A percentile compares a stretch with the other conserved stretches of the same genome.
These are phyloP conservation scores for Cladorhizidae sp. DNA, from an alignment of 37 sponge, comb jelly and placozoan species.

Conservation along the genomic window DNA sequence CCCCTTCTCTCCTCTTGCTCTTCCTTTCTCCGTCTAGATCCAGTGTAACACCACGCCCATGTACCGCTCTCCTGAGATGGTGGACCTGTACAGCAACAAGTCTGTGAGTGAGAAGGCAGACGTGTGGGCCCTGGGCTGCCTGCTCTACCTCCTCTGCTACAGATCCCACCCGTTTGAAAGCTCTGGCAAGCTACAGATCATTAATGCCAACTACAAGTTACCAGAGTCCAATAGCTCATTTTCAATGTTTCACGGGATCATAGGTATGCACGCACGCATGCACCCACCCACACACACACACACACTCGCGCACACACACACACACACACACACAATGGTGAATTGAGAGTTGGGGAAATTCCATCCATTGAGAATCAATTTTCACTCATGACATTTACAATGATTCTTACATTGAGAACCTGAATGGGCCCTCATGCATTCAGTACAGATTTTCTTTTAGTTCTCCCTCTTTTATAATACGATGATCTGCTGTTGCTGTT, in stretches of 20 bases:
- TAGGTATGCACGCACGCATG: constrained; percentile 61
- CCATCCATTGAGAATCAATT: background rate
- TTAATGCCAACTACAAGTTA: constrained; percentile 88
- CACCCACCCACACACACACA: too few relatives aligned
- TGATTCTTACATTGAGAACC: too few relatives aligned
- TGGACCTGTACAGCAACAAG: constrained; percentile 90
- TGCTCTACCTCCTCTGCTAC: constrained; percentile 91
- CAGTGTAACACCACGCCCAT: constrained; percentile 95
- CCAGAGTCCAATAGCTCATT: constrained; percentile 55
- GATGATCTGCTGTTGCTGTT: background rate
- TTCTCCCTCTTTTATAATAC: too few relatives aligned
- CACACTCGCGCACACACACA: too few relatives aligned
- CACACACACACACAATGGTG: too few relatives aligned
- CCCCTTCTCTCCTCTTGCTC: background rate
- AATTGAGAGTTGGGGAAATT: too few relatives aligned
- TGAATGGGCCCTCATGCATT: too few relatives aligned
- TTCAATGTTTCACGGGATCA: constrained; percentile 55
- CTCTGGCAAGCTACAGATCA: constrained; percentile 74
- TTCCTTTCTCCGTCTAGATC: too few relatives aligned
- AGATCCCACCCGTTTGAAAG: constrained; percentile 88
- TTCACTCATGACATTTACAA: background rate
- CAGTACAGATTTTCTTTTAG: too few relatives aligned
- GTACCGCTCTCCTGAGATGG: constrained; percentile 97
- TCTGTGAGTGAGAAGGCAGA: constrained; percentile 88
- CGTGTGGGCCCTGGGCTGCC: constrained; percentile 93